phyloP scores from a whole-genome alignment of 1,140 invertebrate species.

The Hirudo medicinalis region DNA sequence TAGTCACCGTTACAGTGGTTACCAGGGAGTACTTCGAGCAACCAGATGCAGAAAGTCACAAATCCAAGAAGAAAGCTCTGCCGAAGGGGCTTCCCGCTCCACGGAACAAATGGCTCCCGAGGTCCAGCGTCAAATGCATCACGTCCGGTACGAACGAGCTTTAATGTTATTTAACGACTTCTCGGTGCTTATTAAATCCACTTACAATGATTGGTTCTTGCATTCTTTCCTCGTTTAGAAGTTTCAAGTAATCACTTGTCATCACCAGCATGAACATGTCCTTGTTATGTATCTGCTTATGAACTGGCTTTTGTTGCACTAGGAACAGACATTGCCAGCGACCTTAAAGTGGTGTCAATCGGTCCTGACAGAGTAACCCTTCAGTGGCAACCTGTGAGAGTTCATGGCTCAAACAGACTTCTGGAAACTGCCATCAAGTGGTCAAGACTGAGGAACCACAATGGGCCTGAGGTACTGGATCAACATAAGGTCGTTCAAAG shows the following conservation, averaged over 20 bases:
- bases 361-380: slow-evolving; percentile 32
- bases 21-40: slow-evolving; percentile 41
- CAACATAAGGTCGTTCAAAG: slow-evolving; percentile 33
- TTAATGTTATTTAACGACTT: no score
- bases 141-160: slow-evolving; percentile 15
- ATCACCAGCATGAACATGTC: no score
- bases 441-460: slow-evolving; percentile 24
- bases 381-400: slow-evolving; percentile 35
- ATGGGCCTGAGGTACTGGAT: slow-evolving; percentile 30
- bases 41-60: slow-evolving; percentile 32
- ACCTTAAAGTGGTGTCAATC: slow-evolving; percentile 31
- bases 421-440: slow-evolving; percentile 35
- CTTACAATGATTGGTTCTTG: no score
- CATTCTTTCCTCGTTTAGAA: no score
- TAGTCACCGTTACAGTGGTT: slow-evolving; percentile 36
- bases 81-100: slow-evolving; percentile 30
- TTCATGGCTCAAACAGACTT: slow-evolving; percentile 38
- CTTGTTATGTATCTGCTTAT: slow-evolving; percentile 22
- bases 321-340: slow-evolving; percentile 36
- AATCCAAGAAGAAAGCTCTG: slow-evolving; percentile 30
- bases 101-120: slow-evolving; percentile 38
- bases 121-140: slow-evolving; percentile 31
- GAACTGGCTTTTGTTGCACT: no score
- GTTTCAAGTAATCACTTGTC: no score
- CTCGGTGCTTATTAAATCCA: no score